These are phyloP conservation scores for Enteromius trimaculatus DNA, from an alignment of 2,797 vertebrate genomes.

Conservation along the genomic window DNA sequence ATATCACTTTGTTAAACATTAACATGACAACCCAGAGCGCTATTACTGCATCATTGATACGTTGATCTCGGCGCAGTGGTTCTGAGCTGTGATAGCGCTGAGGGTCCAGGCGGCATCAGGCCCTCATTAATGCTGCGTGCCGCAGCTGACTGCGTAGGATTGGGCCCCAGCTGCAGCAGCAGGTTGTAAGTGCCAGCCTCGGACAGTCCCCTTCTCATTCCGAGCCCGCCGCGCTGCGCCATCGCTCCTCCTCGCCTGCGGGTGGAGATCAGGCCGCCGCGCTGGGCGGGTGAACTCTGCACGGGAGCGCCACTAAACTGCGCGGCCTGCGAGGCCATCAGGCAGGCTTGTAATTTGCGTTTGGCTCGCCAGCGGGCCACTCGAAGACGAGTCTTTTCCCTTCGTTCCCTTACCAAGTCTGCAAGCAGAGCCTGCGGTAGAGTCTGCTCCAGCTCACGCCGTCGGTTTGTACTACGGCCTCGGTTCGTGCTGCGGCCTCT, in stretches of 20 bases:
- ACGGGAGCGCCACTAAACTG: slow-evolving; percentile 41
- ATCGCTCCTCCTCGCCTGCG: slow-evolving; percentile 41
- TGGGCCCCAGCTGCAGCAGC: slow-evolving; percentile 55
- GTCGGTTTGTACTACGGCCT: slow-evolving; percentile 68
- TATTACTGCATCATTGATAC: slow-evolving; percentile 40
- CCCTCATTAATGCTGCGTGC: slow-evolving; percentile 45
- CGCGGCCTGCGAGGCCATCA: slow-evolving; percentile 58
- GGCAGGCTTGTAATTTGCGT: slow-evolving; percentile 79
- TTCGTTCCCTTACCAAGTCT: slow-evolving; percentile 75
- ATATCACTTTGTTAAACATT: not conserved
- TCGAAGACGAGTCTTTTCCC: slow-evolving; percentile 81
- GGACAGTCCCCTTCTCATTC: slow-evolving; percentile 41
- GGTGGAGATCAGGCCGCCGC: slow-evolving; percentile 13
- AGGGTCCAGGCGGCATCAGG: slow-evolving; percentile 45
- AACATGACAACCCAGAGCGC: not conserved
- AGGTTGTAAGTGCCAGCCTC: slow-evolving; percentile 56
- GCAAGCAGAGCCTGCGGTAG: slow-evolving; percentile 81
- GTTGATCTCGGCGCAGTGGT: slow-evolving; percentile 43
- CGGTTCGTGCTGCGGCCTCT: slow-evolving; percentile 72
- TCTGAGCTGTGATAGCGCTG: slow-evolving; percentile 48
- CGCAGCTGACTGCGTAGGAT: slow-evolving; percentile 48
- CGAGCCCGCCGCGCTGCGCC: slow-evolving; percentile 43
- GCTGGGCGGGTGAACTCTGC: slow-evolving; percentile 44
- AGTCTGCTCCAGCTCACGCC: slow-evolving; percentile 77
- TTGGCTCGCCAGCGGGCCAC: slow-evolving; percentile 82